phyloP scores from a whole-genome alignment of 2,888 invertebrate species.

The Noctuana brunneofusca region DNA sequence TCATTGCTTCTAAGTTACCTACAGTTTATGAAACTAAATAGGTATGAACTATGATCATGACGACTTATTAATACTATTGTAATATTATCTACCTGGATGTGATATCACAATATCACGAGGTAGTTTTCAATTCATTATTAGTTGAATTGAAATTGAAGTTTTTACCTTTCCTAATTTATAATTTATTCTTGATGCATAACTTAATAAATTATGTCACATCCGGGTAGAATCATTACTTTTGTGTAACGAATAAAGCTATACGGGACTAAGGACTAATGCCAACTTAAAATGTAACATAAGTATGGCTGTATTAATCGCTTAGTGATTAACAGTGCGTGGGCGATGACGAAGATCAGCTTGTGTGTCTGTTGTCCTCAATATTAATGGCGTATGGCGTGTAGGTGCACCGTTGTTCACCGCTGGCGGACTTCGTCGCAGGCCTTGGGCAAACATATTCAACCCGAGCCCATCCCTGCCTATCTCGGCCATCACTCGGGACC shows the following conservation, averaged over 20 bases:
- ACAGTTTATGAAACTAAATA: neutral
- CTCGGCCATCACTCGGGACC: constrained; percentile 92
- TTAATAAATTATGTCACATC: constrained; percentile 11
- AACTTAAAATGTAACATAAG: constrained; percentile 12
- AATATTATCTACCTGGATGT: constrained; percentile 15
- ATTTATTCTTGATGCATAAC: neutral
- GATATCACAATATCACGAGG: neutral
- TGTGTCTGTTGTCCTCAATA: constrained; percentile 68
- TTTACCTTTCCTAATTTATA: too few species aligned
- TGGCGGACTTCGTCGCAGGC: constrained; percentile 83
- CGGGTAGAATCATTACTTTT: constrained; percentile 4
- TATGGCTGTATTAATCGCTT: constrained; percentile 47
- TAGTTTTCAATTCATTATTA: too few species aligned
- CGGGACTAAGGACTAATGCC: constrained; percentile 12
- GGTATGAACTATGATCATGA: neutral
- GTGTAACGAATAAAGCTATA: constrained; percentile 15
- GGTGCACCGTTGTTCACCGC: constrained; percentile 89
- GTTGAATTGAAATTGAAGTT: too few species aligned
- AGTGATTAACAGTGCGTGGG: constrained; percentile 49
- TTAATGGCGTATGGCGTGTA: constrained; percentile 70
- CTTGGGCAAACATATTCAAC: constrained; percentile 88
- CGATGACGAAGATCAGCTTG: constrained; percentile 65
- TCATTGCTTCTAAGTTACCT: neutral
- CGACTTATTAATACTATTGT: neutral
- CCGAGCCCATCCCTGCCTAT: constrained; percentile 90